phyloP scores from a whole-genome alignment of 1,140 invertebrate genomes.

The Drosophila orosa region DNA sequence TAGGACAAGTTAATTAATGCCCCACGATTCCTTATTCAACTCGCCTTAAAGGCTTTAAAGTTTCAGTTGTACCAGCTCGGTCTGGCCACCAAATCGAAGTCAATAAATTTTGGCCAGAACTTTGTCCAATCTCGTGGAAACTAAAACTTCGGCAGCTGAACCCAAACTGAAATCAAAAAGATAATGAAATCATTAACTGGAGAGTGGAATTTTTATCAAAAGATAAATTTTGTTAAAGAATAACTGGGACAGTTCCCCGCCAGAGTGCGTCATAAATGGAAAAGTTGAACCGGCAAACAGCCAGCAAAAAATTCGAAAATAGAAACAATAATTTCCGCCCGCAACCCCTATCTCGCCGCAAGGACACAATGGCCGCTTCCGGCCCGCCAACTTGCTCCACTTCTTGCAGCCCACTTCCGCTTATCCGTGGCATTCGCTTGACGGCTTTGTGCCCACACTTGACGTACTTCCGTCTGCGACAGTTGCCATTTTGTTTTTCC shows the following conservation, averaged over 20 bases:
- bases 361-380: constrained; percentile 65
- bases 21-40: not conserved
- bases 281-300: constrained; percentile 39
- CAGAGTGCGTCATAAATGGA: constrained; percentile 29
- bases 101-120: constrained; percentile 33
- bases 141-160: constrained; percentile 7
- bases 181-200: constrained; percentile 16
- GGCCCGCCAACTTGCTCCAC: constrained; percentile 43
- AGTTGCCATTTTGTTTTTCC: constrained; percentile 72
- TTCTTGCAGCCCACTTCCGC: constrained; percentile 32
- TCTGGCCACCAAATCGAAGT: constrained; percentile 1
- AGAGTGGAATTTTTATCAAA: constrained; percentile 1
- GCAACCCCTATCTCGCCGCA: constrained; percentile 38
- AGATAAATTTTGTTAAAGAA: constrained; percentile 1
- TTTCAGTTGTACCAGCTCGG: not conserved
- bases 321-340: constrained; percentile 77
- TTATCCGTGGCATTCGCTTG: constrained; percentile 45
- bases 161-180: not conserved
- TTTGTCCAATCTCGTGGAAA: constrained; percentile 21
- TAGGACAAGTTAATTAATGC: constrained; percentile 62
- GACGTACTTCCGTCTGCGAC: constrained; percentile 64
- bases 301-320: constrained; percentile 47
- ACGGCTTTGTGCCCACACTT: constrained; percentile 68
- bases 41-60: constrained; percentile 4
- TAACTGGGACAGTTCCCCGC: not conserved